Base-by-base conservation (phyloP, 2,797 vertebrate species). In the Lutjanus argentimaculatus region DNA sequence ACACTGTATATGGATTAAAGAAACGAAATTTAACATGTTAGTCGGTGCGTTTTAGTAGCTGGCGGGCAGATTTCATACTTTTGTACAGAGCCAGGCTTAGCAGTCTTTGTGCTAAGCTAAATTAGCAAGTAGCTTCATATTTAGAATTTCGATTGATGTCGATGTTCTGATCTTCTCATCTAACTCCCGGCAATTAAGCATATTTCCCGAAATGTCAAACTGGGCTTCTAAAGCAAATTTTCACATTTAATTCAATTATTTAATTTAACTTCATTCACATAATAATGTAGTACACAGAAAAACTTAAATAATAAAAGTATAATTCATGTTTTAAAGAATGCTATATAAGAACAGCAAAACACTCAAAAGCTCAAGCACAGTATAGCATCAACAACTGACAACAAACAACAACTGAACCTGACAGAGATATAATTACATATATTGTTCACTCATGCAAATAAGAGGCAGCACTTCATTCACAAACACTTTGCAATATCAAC, bases 401-500 rank as follows among this genome's bases (percentile, higher is more conserved):
- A 42, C 42, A 48, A 42, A 66, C 25, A 52, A 56, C 21, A n/a
- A 17, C 45, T 30, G 12, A 19, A 13, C 36, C 66, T 49, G 56
- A 68, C 57, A 58, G 40, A 59, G 46, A 75, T 52, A 46, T 11
- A 55, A 46, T 66, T 57, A 80, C 67, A 8, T 73, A 63, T 56
- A 49, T 65, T 52, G 8, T 19, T 16, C 43, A 62, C 21, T 64
- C 63, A 68, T 65, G 63, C 73, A 69, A 82, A 75, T 73, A 65
- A 40, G 64, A 79, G 69, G 58, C n/a, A 55, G 59, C 46, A 48
- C 11, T 10, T 58, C 11, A 73, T 73, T 62, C 58, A 57, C 43
- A 72, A 71, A 79, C 65, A 77, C 75, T 77, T 81, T 61, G 51
- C 64, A 77, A 30, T 57, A 78, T 76, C 21, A 0, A 40, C 11